Percentiles rank a stretch among this genome's conserved stretches.
Evolutionary conservation across 2,888 invertebrate species (phyloP).

Genomic region (Meliscaeva auricollis): DNA sequence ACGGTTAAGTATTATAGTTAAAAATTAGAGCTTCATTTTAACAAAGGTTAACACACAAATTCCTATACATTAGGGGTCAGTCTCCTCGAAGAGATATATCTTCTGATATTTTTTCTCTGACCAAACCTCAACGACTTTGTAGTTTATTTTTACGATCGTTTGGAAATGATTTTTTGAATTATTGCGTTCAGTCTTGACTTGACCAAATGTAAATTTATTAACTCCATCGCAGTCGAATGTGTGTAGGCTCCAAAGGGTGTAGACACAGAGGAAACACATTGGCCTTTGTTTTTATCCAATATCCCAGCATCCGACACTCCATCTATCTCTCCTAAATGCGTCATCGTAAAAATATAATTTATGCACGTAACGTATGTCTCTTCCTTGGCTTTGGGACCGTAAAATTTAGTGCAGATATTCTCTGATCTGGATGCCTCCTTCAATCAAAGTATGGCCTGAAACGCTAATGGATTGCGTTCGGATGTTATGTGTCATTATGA

Average conservation of each 20-base stretch:
- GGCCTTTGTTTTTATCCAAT: slow-evolving; percentile 33
- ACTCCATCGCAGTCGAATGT: slow-evolving; percentile 25
- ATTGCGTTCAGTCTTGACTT: slow-evolving; percentile 52
- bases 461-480: slow-evolving; percentile 48
- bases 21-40: too few species aligned
- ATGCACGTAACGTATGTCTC: slow-evolving; percentile 45
- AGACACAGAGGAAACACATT: not conserved
- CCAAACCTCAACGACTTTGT: slow-evolving; percentile 26
- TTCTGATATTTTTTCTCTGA: not conserved
- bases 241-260: not conserved
- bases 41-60: not conserved
- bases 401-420: slow-evolving; percentile 53
- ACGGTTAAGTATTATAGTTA: too few species aligned
- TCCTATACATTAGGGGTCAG: too few species aligned
- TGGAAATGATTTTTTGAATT: slow-evolving; percentile 59
- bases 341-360: slow-evolving; percentile 74
- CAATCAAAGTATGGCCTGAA: slow-evolving; percentile 17
- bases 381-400: slow-evolving; percentile 13
- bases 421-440: slow-evolving; percentile 3
- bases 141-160: slow-evolving; percentile 45
- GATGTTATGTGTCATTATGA: slow-evolving; percentile 46
- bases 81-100: not conserved
- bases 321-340: slow-evolving; percentile 63
- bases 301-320: slow-evolving; percentile 27
- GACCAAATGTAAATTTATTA: slow-evolving; percentile 67